A percentile compares a stretch with the other conserved stretches of the same genome.
Evolutionary conservation across 2,797 vertebrate genomes (phyloP).

Genomic region (Stomatorhinus walkeri): DNA sequence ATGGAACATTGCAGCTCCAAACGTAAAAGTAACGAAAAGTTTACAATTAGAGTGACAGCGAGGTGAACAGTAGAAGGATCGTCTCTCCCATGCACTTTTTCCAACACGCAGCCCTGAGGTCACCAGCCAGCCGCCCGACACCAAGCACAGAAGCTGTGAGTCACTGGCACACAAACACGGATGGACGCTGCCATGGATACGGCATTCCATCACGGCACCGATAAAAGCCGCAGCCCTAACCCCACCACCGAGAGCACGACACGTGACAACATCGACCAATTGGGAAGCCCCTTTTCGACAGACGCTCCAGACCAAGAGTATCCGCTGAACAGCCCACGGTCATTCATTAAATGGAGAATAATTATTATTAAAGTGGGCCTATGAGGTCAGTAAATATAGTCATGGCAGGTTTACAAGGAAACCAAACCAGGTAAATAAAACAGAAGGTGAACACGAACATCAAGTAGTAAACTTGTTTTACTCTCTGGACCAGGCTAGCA

Average conservation of each 20-base stretch:
- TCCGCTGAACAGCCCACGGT: background rate
- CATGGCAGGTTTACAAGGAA: background rate
- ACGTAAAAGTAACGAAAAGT: background rate
- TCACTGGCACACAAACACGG: constrained; percentile 40
- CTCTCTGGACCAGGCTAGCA: background rate
- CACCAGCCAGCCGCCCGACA: constrained; percentile 51
- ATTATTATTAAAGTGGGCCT: background rate
- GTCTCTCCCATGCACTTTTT: background rate
- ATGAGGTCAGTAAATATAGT: background rate
- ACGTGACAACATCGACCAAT: constrained; percentile 25
- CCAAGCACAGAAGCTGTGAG: constrained; percentile 35
- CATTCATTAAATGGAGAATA: background rate
- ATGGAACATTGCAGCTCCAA: background rate
- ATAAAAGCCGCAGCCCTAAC: constrained; percentile 40
- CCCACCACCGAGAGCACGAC: background rate
- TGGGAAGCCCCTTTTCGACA: background rate
- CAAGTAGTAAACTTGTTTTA: background rate
- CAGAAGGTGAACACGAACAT: background rate
- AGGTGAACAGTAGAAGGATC: background rate
- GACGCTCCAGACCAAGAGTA: background rate
- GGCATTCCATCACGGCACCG: constrained; percentile 48
- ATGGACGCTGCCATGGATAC: constrained; percentile 64
- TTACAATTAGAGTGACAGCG: background rate
- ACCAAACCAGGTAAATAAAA: background rate
- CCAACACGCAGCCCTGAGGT: constrained; percentile 45